A percentile compares a stretch with the other conserved stretches of the same genome.
Evolutionary conservation across 2,888 invertebrate species (phyloP).

Genomic region (Trissolcus japonicus): DNA sequence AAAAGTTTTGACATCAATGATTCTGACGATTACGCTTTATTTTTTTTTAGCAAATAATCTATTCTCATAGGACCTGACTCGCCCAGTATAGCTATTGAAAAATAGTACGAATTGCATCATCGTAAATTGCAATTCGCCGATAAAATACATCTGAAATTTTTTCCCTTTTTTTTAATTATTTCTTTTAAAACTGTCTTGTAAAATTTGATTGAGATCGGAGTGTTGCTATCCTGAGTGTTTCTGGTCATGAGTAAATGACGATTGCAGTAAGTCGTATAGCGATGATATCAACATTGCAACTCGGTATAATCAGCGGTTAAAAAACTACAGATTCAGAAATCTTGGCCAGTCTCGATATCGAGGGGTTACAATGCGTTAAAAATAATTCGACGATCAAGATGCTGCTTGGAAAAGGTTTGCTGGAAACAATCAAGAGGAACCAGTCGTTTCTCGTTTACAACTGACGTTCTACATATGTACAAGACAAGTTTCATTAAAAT

Average conservation of each 20-base stretch:
- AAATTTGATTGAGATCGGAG: slow-evolving; percentile 27
- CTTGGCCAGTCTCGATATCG: slow-evolving; percentile 50
- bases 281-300: slow-evolving; percentile 31
- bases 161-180: background rate
- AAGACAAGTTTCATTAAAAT: slow-evolving; percentile 50
- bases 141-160: slow-evolving; percentile 21
- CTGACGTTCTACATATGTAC: slow-evolving; percentile 47
- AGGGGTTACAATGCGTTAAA: slow-evolving; percentile 33
- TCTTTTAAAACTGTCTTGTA: slow-evolving; percentile 5
- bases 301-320: slow-evolving; percentile 34
- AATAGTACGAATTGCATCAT: slow-evolving; percentile 5
- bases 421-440: slow-evolving; percentile 27
- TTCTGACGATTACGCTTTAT: background rate
- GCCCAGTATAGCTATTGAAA: slow-evolving; percentile 27
- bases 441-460: slow-evolving; percentile 29
- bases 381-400: slow-evolving; percentile 31
- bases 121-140: background rate
- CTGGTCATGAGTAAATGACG: slow-evolving; percentile 19
- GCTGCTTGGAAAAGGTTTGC: slow-evolving; percentile 13
- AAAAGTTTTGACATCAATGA: background rate
- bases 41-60: background rate
- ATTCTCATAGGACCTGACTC: slow-evolving; percentile 16
- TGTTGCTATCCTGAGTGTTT: slow-evolving; percentile 41
- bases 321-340: slow-evolving; percentile 54
- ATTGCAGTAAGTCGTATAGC: slow-evolving; percentile 38